Evolutionary conservation across 2,797 vertebrate genomes (phyloP), one percentile per base, ranked within the genome.

Genomic region (Chanos chanos): DNA sequence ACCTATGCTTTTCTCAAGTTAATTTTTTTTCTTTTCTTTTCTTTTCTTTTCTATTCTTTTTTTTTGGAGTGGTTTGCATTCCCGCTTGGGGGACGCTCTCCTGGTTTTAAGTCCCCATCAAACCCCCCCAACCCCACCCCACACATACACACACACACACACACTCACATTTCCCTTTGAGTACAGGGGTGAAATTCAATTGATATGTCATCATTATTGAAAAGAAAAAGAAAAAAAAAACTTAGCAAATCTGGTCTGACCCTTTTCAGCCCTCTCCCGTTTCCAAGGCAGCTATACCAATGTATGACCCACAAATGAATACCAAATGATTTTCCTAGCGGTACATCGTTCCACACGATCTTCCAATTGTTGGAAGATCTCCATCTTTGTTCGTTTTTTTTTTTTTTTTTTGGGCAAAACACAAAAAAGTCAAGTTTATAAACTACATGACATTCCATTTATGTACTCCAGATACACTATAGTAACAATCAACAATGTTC

Each of bases 401-500:
- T n/a, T n/a, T n/a, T n/a, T n/a, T n/a, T n/a, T n/a, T n/a, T n/a
- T n/a, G n/a, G n/a, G n/a, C n/a, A 49, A 53, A 19, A 24, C 64
- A 28, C 15, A 24, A 52, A 30, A 30, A 50, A 36, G n/a, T 3
- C 40, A 13, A n/a, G 39, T 66, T 7, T 36, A 50, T 44, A 36
- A 61, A 60, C 50, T 58, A 64, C 55, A 55, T 62, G 45, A 77
- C 70, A 79, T 78, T 79, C 77, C 74, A 74, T 69, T 70, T 73
- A 50, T 70, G 51, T 67, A 67, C 65, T 76, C 72, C 64, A 74
- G 70, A 72, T 67, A 61, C 40, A 76, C 67, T 47, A 4, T 81
- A n/a, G 76, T 75, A 79, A 75, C 74, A 68, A 78, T 83, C 75
- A 68, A 61, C 72, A 47, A 63, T 57, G 70, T 80, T 82, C 78